Evolutionary conservation across 2,113 vertebrate genomes (phyloP).

Genomic region (Daubentonia madagascariensis): DNA sequence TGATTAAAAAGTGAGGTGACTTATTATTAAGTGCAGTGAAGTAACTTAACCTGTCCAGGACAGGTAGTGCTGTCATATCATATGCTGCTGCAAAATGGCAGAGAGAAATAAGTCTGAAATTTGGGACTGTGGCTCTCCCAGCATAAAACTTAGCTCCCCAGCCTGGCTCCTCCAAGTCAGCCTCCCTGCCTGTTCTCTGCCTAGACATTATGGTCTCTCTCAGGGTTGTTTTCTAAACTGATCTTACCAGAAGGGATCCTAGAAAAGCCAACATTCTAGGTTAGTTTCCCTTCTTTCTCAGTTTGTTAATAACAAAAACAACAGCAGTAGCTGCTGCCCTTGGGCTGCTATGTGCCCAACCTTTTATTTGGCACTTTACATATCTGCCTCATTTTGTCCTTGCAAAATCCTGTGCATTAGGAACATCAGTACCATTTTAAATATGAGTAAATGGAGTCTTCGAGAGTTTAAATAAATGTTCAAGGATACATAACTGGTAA

Average conservation of each 20-base stretch:
- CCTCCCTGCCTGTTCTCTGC: neutral
- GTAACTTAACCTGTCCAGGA: neutral
- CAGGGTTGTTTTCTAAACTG: neutral
- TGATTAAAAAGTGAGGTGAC: neutral
- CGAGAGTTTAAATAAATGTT: neutral
- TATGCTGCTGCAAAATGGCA: fast-evolving
- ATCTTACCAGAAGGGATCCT: neutral
- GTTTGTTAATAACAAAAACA: neutral
- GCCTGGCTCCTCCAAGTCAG: neutral
- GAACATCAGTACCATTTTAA: neutral
- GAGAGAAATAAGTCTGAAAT: neutral
- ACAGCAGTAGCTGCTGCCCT: neutral
- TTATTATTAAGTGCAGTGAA: neutral
- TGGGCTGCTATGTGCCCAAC: neutral
- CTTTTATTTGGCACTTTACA: neutral
- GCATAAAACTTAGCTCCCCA: neutral
- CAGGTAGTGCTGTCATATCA: neutral
- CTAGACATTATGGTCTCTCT: neutral
- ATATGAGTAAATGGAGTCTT: neutral
- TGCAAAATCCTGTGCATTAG: neutral
- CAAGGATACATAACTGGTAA: neutral
- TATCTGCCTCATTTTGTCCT: neutral
- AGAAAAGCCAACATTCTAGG: neutral
- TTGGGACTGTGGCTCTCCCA: neutral
- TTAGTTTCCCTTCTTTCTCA: neutral